Base-by-base conservation (phyloP, 2,888 invertebrate genomes). In the Acleris cristana region DNA sequence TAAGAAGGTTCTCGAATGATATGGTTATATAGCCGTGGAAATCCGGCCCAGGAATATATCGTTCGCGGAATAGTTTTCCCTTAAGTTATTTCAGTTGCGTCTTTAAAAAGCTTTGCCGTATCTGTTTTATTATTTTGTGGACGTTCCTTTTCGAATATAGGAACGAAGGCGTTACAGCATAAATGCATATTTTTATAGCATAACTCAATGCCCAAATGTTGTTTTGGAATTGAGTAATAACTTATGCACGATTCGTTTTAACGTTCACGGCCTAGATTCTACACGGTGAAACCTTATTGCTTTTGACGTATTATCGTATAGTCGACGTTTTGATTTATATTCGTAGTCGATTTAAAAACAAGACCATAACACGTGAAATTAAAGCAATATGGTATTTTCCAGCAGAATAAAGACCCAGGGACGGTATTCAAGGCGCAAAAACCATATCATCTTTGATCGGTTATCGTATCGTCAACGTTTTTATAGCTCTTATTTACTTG, bases 1-100 rank as follows among this genome's bases (percentile, higher is more conserved):
- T 66, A 66, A 66, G 66, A 66, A 62, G 66, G 61, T 66, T 66
- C 57, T 57, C 61, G 52, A 57, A 61, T 62, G 61, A 66, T 66
- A 66, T 62, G 66, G 66, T 66, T 66, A 66, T 66, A 66, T 61
- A 56, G 61, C 49, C 7, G 45, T 66, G 61, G 66, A 66, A 57
- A 66, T 66, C 66, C 65, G 61, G 55, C 65, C 60, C 34, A 45
- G 61, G 61, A 62, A 66, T 62, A 62, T 66, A 66, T 66, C 57
- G 66, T 61, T 62, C 16, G 61, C 55, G 52, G 56, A 61, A 66
- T 66, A 62, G 61, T 62, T 66, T 64, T 61, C 65, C 65, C 56
- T 61, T 66, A 52, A 61, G 66, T 66, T 66, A 66, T 66, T 66
- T 66, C 61, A 57, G 52, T 45, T 52, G 45, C 56, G 63, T 40